Conservation (phyloP, 37 sponge, comb jelly and placozoan species). For the Beroe forskalii region DNA sequence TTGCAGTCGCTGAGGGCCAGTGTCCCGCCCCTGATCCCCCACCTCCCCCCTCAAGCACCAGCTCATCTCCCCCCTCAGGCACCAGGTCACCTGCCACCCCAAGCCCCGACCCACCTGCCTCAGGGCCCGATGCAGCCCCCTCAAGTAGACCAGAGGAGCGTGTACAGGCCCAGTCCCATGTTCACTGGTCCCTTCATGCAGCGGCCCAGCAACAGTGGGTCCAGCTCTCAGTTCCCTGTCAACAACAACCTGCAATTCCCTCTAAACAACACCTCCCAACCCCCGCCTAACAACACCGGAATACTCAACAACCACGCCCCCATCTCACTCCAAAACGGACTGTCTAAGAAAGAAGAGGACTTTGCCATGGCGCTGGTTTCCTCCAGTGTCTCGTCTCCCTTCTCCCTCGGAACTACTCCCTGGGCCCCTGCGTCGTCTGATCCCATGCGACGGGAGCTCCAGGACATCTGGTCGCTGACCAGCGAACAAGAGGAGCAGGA, state of each 20-base stretch:
- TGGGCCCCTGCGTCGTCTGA: conserved; percentile 35
- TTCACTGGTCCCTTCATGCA: conserved; percentile 55
- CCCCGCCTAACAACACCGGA: neutral
- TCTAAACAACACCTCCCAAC: neutral
- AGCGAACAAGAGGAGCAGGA: conserved; percentile 51
- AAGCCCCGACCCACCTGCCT: neutral
- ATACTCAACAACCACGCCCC: neutral
- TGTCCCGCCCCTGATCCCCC: conserved; percentile 22
- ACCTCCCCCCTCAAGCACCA: conserved; percentile 4
- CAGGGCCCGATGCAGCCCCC: neutral
- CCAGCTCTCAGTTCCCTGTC: conserved; percentile 31
- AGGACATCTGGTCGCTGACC: conserved; percentile 64
- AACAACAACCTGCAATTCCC: conserved; percentile 61
- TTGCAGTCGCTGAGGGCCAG: conserved; percentile 9
- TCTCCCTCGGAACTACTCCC: conserved; percentile 49
- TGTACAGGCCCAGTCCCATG: conserved; percentile 55
- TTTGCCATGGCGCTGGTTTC: conserved; percentile 17
- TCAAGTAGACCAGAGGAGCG: conserved; percentile 54
- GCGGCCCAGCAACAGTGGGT: conserved; percentile 6
- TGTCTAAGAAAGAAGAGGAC: conserved; percentile 38
- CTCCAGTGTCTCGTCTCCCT: conserved; percentile 50
- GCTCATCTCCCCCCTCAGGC: neutral
- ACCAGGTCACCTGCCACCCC: neutral
- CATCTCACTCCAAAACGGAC: conserved; percentile 33
- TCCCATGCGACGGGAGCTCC: neutral